Percentiles rank a stretch among this genome's conserved stretches.
Conservation (phyloP, 2,113 vertebrate genomes). For the Mobula hypostoma region DNA sequence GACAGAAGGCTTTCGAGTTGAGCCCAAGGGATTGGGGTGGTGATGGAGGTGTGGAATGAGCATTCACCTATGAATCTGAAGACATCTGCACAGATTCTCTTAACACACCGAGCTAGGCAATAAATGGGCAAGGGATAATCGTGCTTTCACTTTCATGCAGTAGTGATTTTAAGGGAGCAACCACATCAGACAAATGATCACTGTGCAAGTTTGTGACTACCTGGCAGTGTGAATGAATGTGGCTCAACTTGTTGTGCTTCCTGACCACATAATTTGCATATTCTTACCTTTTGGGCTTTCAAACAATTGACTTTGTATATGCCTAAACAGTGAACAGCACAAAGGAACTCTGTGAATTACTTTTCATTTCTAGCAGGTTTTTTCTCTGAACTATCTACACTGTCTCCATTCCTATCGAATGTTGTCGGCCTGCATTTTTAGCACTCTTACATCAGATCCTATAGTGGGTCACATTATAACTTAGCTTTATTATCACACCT, state of each 20-base stretch:
- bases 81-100: not conserved
- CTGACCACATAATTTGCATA: slow-evolving; percentile 28
- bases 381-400: not conserved
- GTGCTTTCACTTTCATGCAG: not conserved
- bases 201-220: not conserved
- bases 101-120: not conserved
- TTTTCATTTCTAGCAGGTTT: not conserved
- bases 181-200: slow-evolving; percentile 16
- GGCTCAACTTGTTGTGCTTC: not conserved
- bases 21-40: not conserved
- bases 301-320: slow-evolving; percentile 8
- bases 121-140: not conserved
- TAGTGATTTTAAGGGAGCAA: not conserved
- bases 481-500: not conserved
- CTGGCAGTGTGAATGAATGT: not conserved
- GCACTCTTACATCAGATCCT: not conserved
- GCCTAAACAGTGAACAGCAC: not conserved
- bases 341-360: not conserved
- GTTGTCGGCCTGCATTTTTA: not conserved
- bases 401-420: not conserved
- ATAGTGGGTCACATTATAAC: not conserved
- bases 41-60: no score
- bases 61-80: not conserved
- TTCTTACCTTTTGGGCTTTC: not conserved
- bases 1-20: not conserved